phyloP scores from a whole-genome alignment of 1,140 invertebrate genomes.

The Drosophila sucinea region DNA sequence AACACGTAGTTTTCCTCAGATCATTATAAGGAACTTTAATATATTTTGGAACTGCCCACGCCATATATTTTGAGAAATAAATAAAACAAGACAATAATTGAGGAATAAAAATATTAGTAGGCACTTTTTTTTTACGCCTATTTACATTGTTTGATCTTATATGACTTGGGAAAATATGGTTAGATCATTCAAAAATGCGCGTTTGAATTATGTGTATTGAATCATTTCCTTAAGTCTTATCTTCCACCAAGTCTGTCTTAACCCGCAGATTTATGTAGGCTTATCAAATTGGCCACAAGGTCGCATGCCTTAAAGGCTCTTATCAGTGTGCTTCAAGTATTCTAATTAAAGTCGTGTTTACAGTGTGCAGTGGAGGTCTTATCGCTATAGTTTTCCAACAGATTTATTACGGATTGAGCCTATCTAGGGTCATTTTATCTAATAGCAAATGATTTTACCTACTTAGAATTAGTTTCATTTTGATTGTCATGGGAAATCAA shows the following conservation, averaged over 20 bases:
- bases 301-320: not conserved
- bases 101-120: not conserved
- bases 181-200: not conserved
- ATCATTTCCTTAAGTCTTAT: not conserved
- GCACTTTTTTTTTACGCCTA: not conserved
- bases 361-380: not conserved
- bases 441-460: no score
- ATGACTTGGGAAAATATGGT: not conserved
- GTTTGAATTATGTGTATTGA: not conserved
- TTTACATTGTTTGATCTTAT: not conserved
- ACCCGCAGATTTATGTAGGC: not conserved
- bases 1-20: no score
- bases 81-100: slow-evolving; percentile 28
- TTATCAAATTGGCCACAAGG: not conserved
- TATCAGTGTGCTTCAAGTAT: not conserved
- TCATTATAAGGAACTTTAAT: no score
- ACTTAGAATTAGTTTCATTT: no score
- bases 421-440: no score
- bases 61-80: no score
- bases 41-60: no score
- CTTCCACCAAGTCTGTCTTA: not conserved
- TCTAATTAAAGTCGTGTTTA: no score
- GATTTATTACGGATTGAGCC: not conserved
- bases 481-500: no score
- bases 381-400: not conserved